These are phyloP conservation scores for Petrocephalus schoutedeni DNA, from an alignment of 2,797 vertebrate genomes.

Conservation along the genomic window DNA sequence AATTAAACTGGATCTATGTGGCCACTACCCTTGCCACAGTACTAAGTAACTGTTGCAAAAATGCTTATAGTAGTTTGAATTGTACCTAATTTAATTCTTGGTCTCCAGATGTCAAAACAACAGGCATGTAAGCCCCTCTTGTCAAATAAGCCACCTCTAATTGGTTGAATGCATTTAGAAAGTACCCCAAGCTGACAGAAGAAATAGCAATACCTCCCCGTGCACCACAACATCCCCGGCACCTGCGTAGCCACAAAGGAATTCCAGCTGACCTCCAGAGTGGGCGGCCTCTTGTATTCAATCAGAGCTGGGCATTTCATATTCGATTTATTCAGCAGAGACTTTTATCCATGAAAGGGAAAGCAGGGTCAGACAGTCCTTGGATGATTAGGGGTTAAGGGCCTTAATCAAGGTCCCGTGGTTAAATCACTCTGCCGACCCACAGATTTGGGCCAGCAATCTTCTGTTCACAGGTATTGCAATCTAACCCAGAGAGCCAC, in stretches of 20 bases:
- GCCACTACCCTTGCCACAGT: conserved; percentile 31
- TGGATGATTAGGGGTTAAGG: not conserved
- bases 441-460: not conserved
- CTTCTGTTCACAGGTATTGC: not conserved
- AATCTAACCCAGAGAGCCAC: not conserved
- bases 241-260: not conserved
- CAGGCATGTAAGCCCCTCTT: not conserved
- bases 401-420: not conserved
- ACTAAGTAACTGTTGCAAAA: conserved; percentile 37
- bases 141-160: conserved; percentile 30
- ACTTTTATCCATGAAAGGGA: not conserved
- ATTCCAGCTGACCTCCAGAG: not conserved
- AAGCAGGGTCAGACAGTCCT: not conserved
- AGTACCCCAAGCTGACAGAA: conserved; percentile 32
- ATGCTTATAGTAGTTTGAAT: conserved; percentile 42
- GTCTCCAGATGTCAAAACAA: not conserved
- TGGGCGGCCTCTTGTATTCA: not conserved
- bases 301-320: not conserved
- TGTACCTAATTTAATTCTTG: conserved; percentile 31
- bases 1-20: conserved; percentile 45
- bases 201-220: not conserved
- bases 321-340: not conserved
- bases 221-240: not conserved
- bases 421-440: not conserved
- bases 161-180: conserved; percentile 49